Conservation (phyloP, 2,888 invertebrate genomes). For the Venustoraphidia nigricollis region DNA sequence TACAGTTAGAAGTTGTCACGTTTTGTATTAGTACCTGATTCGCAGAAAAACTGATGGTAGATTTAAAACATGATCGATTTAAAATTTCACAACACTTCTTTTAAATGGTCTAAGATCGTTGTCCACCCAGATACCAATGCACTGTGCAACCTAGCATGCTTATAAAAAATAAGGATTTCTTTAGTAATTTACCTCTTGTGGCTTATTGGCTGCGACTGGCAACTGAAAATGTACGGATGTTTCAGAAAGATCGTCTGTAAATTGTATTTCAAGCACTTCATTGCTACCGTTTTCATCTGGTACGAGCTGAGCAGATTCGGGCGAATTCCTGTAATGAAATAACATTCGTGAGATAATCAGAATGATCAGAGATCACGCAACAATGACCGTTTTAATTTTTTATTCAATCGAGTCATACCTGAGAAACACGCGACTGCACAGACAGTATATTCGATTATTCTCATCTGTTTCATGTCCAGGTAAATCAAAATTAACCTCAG, state of each 20-base stretch:
- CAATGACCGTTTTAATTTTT: not conserved
- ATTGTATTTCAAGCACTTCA: not conserved
- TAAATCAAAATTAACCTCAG: slow-evolving; percentile 37
- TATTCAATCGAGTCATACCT: slow-evolving; percentile 31
- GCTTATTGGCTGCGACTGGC: not conserved
- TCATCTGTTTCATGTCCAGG: not conserved
- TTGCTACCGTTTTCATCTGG: not conserved
- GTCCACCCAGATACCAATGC: too few species aligned
- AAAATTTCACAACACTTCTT: too few species aligned
- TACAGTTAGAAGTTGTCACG: too few species aligned
- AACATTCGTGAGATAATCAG: too few species aligned
- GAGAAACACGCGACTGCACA: slow-evolving; percentile 54
- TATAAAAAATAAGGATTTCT: too few species aligned
- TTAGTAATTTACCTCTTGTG: not conserved
- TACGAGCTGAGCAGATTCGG: not conserved
- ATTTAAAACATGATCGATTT: too few species aligned
- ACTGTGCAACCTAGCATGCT: too few species aligned
- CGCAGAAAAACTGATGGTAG: too few species aligned
- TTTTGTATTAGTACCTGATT: too few species aligned
- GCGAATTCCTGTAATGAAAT: not conserved
- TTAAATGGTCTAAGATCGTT: too few species aligned
- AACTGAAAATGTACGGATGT: not conserved
- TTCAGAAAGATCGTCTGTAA: not conserved
- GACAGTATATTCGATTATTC: slow-evolving; percentile 37
- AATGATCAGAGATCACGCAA: too few species aligned